Conservation (phyloP, 2,888 invertebrate species). For the Erebia epiphron region DNA sequence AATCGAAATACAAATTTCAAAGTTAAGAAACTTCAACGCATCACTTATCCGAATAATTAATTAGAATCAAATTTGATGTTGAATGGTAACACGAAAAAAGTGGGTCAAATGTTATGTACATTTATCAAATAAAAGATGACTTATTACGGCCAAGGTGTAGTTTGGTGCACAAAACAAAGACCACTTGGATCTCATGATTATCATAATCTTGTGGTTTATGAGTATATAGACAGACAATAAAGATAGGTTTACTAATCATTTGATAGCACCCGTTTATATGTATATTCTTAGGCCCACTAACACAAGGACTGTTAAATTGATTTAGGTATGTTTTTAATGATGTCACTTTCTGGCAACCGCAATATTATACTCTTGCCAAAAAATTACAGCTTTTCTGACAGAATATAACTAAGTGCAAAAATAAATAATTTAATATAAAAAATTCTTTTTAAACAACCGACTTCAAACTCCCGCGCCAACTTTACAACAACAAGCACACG, state of each 20-base stretch:
- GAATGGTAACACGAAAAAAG: constrained; percentile 32
- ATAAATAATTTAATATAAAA: too few species aligned
- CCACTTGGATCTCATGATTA: constrained; percentile 45
- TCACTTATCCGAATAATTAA: constrained; percentile 38
- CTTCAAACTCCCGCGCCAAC: too few species aligned
- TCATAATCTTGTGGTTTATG: constrained; percentile 38
- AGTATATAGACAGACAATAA: constrained; percentile 1
- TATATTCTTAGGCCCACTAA: too few species aligned
- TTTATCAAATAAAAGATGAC: constrained; percentile 45
- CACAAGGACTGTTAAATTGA: too few species aligned
- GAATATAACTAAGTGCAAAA: too few species aligned
- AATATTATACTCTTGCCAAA: too few species aligned
- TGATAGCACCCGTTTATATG: neutral
- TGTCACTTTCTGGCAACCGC: too few species aligned
- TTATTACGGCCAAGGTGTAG: constrained; percentile 48
- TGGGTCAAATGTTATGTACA: constrained; percentile 37
- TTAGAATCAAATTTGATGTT: constrained; percentile 23
- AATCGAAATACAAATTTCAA: constrained; percentile 31
- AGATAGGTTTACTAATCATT: neutral
- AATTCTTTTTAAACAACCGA: too few species aligned
- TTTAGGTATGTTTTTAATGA: too few species aligned
- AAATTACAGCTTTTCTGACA: too few species aligned
- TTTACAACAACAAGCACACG: too few species aligned
- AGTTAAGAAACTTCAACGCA: constrained; percentile 35
- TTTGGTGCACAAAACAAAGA: constrained; percentile 44